A percentile compares a stretch with the other conserved stretches of the same genome.
These are phyloP conservation scores for Phenganax stokvisi DNA, from an alignment of 92 coral and sea anemone genomes.

Conservation along the genomic window DNA sequence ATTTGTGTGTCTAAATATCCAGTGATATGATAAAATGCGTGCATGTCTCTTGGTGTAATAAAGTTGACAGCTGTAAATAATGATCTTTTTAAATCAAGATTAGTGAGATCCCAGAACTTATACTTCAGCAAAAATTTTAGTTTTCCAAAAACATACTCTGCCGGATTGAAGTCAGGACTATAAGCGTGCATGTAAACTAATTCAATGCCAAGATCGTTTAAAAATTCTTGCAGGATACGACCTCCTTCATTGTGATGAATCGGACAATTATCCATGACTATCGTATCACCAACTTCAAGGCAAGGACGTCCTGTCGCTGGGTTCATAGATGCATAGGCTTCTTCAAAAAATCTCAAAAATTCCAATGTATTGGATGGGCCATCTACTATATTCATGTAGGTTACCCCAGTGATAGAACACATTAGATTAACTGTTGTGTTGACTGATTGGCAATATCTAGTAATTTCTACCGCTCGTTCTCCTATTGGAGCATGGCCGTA, in stretches of 20 bases:
- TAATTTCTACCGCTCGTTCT: conserved; percentile 39
- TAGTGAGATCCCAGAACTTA: conserved; percentile 42
- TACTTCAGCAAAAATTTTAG: conserved; percentile 31
- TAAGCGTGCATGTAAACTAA: conserved; percentile 50
- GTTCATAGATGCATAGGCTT: conserved; percentile 49
- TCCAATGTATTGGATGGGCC: conserved; percentile 34
- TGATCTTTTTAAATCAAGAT: conserved; percentile 18
- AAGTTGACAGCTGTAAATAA: conserved; percentile 39
- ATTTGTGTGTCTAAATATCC: conserved; percentile 28
- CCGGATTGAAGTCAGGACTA: conserved; percentile 42
- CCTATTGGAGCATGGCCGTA: conserved; percentile 10
- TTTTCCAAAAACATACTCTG: conserved; percentile 50
- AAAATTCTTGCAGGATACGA: neutral
- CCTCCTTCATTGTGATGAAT: neutral
- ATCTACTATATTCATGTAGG: conserved; percentile 31
- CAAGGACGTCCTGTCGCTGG: conserved; percentile 48
- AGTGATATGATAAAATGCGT: conserved; percentile 17
- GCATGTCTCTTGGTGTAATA: conserved; percentile 43
- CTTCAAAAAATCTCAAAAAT: conserved; percentile 42
- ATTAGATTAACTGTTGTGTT: conserved; percentile 42
- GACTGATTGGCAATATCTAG: conserved; percentile 28
- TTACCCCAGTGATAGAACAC: conserved; percentile 18
- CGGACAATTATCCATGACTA: conserved; percentile 41
- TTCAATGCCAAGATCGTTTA: conserved; percentile 16
- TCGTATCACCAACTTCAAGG: conserved; percentile 40